Evolutionary conservation across 2,113 vertebrate genomes (phyloP), one percentile per base, ranked within the genome.

Genomic region (Muscicapa adusta): DNA sequence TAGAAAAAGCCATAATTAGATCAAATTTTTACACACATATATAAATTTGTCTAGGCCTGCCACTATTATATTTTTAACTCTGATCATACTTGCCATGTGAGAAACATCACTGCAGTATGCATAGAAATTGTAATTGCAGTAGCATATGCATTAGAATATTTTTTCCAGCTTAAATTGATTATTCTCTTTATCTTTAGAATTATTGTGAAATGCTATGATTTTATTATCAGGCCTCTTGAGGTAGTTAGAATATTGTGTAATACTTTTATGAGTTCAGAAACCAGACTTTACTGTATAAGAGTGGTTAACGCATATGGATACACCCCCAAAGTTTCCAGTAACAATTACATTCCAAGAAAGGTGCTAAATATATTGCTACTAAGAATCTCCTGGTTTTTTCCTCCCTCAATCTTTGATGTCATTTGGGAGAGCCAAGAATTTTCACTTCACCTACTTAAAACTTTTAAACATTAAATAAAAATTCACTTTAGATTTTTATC

Each of bases 321-420:
- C 82, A 93, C 85, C 88, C 82, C 95, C 91, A 96, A 97, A 80
- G 85, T 95, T 96, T 93, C 79, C 89, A 96, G 88, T 96, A 95
- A 95, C 91, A 95, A 96, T 97, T 92, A 94, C 91, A 95, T 96
- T 96, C 89, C 91, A 97, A 94, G 94, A 95, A 96, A 96, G 89
- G 93, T 96, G 83, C 81, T 94, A 94, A 95, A 94, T 97, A 94
- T 96, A 95, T 91, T 88, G 88, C 89, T 94, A 94, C 92, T 80
- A 96, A 97, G 95, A 97, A 89, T 93, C 85, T 96, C 76, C 89
- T 93, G 56, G 0, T 68, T 95, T 94, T 96, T 96, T 89, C 81
- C 89, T 97, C 76, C 85, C 51, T 94, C 89, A 95, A 92, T 92
- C 73, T 87, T 91, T 94, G 85, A 72, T 96, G 80, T 94, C 58